Conservation (phyloP, 2,113 vertebrate genomes). For the Aldabrachelys gigantea region DNA sequence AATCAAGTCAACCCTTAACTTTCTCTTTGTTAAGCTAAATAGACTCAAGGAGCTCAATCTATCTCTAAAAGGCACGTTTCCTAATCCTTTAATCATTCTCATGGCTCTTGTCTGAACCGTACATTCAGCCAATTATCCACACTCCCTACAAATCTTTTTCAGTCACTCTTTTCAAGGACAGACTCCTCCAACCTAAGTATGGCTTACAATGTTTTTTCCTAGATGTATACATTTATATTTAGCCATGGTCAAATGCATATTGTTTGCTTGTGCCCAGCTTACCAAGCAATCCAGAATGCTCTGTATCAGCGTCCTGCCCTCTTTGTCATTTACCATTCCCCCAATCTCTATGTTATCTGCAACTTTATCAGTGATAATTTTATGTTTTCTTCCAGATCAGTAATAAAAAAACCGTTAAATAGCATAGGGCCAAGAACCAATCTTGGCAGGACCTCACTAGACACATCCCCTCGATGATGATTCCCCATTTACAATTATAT, state of each 20-base stretch:
- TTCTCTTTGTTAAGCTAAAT: no score
- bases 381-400: not conserved
- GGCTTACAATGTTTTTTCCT: not conserved
- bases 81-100: not conserved
- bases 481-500: not conserved
- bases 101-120: not conserved
- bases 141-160: not conserved
- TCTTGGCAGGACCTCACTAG: not conserved
- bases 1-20: no score
- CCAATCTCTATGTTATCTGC: not conserved
- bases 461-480: not conserved
- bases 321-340: not conserved
- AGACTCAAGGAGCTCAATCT: no score
- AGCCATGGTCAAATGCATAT: not conserved
- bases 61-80: not conserved
- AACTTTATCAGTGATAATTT: not conserved
- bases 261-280: not conserved
- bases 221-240: not conserved
- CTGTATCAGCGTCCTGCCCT: not conserved
- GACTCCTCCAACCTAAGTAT: not conserved
- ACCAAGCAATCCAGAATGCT: not conserved
- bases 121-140: not conserved
- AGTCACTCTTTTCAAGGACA: not conserved
- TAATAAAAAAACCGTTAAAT: not conserved
- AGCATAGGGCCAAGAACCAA: not conserved